Evolutionary conservation across 2,888 invertebrate genomes (phyloP).

Genomic region (Microctonus brassicae): DNA sequence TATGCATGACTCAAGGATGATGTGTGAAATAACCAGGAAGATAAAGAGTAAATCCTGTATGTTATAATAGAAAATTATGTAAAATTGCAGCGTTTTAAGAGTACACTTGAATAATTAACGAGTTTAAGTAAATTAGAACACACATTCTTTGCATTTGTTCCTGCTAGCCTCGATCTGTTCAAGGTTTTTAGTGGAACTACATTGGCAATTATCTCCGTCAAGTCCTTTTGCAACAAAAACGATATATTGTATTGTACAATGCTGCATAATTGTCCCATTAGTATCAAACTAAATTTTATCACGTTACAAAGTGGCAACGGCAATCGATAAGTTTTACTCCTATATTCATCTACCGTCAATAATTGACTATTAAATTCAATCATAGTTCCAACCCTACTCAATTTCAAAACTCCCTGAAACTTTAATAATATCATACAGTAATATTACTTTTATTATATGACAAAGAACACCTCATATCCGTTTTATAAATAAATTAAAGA

Average conservation of each 20-base stretch:
- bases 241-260: neutral
- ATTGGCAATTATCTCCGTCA: neutral
- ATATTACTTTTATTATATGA: no score
- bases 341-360: neutral
- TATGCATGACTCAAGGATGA: neutral
- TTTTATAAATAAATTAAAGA: no score
- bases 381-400: neutral
- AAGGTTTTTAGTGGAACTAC: neutral
- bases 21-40: neutral
- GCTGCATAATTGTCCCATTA: neutral
- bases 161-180: neutral
- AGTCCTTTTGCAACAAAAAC: neutral
- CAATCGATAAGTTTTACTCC: neutral
- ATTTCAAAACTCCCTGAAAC: neutral
- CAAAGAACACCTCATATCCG: no score
- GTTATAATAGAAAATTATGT: neutral
- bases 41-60: neutral
- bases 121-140: neutral
- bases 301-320: neutral
- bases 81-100: neutral
- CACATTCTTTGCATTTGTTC: neutral
- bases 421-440: neutral
- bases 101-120: neutral
- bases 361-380: conserved; percentile 16
- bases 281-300: neutral